phyloP scores from a whole-genome alignment of 2,888 invertebrate species.

The Drosophila peninsularis region DNA sequence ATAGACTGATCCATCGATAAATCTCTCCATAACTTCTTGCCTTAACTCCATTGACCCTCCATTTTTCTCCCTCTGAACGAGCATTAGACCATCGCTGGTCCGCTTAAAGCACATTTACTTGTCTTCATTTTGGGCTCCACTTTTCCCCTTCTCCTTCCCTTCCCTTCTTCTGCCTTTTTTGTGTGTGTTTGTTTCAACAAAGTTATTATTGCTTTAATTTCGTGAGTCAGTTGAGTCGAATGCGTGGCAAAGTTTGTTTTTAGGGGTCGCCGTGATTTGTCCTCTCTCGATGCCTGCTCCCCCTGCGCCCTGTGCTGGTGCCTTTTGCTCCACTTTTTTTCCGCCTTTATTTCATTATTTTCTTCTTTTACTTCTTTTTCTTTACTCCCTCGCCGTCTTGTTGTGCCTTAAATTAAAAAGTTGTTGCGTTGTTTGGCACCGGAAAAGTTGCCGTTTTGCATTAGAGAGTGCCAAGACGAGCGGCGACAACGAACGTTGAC shows the following conservation, averaged over 20 bases:
- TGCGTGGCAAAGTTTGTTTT: constrained; percentile 56
- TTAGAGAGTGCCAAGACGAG: constrained; percentile 29
- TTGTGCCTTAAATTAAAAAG: constrained; percentile 57
- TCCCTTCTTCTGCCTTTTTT: too few relatives aligned
- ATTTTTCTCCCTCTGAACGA: neutral
- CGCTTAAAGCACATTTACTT: neutral
- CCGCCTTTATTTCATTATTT: constrained; percentile 4
- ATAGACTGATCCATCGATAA: too few relatives aligned
- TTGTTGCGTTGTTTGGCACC: constrained; percentile 35
- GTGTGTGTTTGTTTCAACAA: constrained; percentile 50
- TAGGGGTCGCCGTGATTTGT: constrained; percentile 57
- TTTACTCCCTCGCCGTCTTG: neutral
- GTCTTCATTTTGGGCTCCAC: neutral
- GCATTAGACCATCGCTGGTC: neutral
- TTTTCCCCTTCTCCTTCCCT: neutral
- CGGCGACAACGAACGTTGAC: constrained; percentile 23
- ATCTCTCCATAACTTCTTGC: too few relatives aligned
- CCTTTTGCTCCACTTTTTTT: neutral
- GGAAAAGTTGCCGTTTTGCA: constrained; percentile 54
- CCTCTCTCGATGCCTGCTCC: constrained; percentile 16
- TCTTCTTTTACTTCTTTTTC: neutral
- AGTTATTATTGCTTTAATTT: constrained; percentile 81
- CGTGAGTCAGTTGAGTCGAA: constrained; percentile 69
- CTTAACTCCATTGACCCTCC: too few relatives aligned
- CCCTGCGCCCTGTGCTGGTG: neutral